Percentiles rank a stretch among this genome's conserved stretches.
Conservation (phyloP, 2,113 vertebrate species). For the Gracilinanus agilis region DNA sequence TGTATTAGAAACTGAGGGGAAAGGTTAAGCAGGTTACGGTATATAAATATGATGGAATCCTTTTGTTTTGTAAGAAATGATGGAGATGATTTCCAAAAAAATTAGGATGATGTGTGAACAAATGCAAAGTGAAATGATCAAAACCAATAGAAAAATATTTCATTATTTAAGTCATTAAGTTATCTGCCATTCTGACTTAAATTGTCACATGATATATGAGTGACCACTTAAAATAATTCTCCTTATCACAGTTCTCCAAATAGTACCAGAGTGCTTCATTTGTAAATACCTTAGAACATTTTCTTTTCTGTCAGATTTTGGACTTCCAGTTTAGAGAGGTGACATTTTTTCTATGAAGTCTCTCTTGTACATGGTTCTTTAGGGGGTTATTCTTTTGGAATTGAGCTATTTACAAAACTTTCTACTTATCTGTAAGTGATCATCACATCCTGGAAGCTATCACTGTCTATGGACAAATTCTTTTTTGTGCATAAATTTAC, state of each 20-base stretch:
- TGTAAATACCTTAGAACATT: not conserved
- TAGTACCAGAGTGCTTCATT: not conserved
- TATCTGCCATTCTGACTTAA: not conserved
- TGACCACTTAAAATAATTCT: not conserved
- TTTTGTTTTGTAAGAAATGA: no score
- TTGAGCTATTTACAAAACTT: not conserved
- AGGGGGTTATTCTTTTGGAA: not conserved
- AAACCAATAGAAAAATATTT: no score
- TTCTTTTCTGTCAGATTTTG: slow-evolving; percentile 11
- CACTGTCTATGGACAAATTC: slow-evolving; percentile 50
- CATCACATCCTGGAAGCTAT: slow-evolving; percentile 28
- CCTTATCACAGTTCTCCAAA: not conserved
- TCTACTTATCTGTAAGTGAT: not conserved
- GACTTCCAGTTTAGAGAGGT: not conserved
- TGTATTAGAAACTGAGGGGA: no score
- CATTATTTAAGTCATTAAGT: no score
- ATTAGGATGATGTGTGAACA: no score
- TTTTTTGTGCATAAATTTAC: slow-evolving; percentile 46
- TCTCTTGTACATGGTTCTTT: not conserved
- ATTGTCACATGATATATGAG: not conserved
- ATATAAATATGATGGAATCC: no score
- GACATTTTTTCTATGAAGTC: not conserved
- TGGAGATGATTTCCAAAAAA: no score
- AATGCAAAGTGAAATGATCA: no score
- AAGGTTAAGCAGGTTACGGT: no score